Evolutionary conservation across 2,888 invertebrate genomes (phyloP).

Genomic region (Asteroscopus sphinx): DNA sequence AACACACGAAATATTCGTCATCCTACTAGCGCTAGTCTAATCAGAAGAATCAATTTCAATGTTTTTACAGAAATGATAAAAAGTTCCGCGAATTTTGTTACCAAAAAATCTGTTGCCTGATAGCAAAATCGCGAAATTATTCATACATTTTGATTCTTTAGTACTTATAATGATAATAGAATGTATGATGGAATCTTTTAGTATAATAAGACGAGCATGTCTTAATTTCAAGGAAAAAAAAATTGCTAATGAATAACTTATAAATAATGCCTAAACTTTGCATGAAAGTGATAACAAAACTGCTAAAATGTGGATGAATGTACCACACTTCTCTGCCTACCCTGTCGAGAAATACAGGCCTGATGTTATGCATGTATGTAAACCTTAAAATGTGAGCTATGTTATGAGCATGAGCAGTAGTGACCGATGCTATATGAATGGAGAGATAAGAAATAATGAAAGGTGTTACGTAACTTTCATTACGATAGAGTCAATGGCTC

Average conservation of each 20-base stretch:
- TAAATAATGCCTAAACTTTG: conserved; percentile 2
- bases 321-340: too few species aligned
- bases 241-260: background rate
- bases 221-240: background rate
- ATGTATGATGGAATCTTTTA: conserved; percentile 13
- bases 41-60: conserved; percentile 24
- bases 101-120: conserved; percentile 20
- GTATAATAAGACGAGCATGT: background rate
- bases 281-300: too few species aligned
- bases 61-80: conserved; percentile 24
- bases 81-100: conserved; percentile 13
- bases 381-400: conserved; percentile 4
- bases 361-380: too few species aligned
- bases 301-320: too few species aligned
- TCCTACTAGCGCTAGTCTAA: conserved; percentile 3
- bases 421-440: conserved; percentile 44
- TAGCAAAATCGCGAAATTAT: conserved; percentile 13
- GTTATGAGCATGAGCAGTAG: conserved; percentile 7
- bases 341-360: too few species aligned
- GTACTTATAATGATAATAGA: conserved; percentile 5
- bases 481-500: conserved; percentile 61
- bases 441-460: conserved; percentile 58
- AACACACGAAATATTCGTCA: conserved; percentile 13
- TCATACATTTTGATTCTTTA: conserved; percentile 13
- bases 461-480: conserved; percentile 60